These are phyloP conservation scores for Phrynocephalus vlangalii DNA, from an alignment of 2,797 vertebrate genomes.

Conservation along the genomic window DNA sequence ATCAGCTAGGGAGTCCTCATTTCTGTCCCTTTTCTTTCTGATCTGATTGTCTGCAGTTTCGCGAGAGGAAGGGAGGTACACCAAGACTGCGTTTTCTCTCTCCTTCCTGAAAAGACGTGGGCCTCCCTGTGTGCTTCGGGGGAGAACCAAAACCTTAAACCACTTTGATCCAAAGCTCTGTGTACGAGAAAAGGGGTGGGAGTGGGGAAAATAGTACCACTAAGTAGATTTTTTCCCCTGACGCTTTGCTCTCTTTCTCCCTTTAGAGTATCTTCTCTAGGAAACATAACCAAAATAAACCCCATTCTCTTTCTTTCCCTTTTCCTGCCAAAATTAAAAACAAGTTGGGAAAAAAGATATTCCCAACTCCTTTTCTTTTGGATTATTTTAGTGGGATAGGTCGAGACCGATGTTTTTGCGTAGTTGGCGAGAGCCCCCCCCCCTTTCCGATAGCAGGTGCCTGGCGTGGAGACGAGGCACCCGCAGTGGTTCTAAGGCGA, in stretches of 20 bases:
- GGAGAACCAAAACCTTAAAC: neutral
- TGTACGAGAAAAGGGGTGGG: neutral
- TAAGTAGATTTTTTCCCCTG: neutral
- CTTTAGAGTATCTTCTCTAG: slow-evolving; percentile 4
- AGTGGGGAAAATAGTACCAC: neutral
- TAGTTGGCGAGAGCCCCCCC: neutral
- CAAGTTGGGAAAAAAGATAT: neutral
- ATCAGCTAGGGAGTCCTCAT: neutral
- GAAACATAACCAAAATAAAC: slow-evolving; percentile 38
- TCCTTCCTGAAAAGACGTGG: neutral
- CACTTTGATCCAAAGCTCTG: slow-evolving; percentile 9
- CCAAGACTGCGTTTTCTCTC: neutral
- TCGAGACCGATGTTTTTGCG: neutral
- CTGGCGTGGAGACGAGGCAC: neutral
- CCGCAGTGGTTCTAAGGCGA: neutral
- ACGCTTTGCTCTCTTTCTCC: neutral
- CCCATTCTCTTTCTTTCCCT: too few relatives aligned
- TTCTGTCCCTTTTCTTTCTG: neutral
- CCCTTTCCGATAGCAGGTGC: neutral
- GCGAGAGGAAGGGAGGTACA: neutral
- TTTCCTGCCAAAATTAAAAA: neutral
- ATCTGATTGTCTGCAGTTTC: neutral
- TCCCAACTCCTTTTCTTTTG: neutral
- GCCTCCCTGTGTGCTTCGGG: neutral
- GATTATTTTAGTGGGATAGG: slow-evolving; percentile 34